A percentile compares a stretch with the other conserved stretches of the same genome.
Conservation (phyloP, 2,888 invertebrate genomes). For the Drosophila atroscutellata region DNA sequence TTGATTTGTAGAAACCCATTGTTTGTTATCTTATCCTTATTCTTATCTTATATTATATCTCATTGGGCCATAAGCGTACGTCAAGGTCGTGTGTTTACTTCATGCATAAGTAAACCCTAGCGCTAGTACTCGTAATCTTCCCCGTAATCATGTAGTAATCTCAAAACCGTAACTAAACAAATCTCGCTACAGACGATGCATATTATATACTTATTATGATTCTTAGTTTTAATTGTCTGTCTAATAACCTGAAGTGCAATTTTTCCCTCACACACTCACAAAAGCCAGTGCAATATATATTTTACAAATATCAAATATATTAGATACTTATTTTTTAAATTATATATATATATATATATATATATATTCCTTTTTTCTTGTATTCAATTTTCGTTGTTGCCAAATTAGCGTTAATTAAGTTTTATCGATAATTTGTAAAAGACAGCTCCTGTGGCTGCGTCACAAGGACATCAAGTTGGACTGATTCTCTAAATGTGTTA, state of each 20-base stretch:
- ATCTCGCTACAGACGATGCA: conserved; percentile 42
- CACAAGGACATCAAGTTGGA: conserved; percentile 56
- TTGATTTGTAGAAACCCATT: conserved; percentile 35
- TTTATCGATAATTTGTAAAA: conserved; percentile 56
- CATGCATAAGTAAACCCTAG: conserved; percentile 27
- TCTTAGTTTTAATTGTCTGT: conserved; percentile 56
- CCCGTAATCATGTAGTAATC: conserved; percentile 47
- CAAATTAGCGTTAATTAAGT: conserved; percentile 77
- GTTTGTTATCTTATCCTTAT: conserved; percentile 70
- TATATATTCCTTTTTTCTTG: conserved; percentile 22
- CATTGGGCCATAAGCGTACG: conserved; percentile 65
- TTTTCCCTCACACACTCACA: conserved; percentile 24
- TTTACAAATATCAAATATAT: conserved; percentile 28
- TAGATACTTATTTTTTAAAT: conserved; percentile 16
- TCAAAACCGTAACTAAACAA: conserved; percentile 38
- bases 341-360: conserved; percentile 13
- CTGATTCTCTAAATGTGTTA: conserved; percentile 66
- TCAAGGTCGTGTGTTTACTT: conserved; percentile 46
- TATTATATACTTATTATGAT: conserved; percentile 48
- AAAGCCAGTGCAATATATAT: conserved; percentile 61
- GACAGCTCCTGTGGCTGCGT: conserved; percentile 24
- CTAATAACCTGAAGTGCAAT: conserved; percentile 72
- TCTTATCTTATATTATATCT: conserved; percentile 51
- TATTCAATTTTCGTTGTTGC: conserved; percentile 70
- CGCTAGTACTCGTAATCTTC: conserved; percentile 53